Conservation (phyloP, 2,888 invertebrate species). For the Drosophila flavopinicola region DNA sequence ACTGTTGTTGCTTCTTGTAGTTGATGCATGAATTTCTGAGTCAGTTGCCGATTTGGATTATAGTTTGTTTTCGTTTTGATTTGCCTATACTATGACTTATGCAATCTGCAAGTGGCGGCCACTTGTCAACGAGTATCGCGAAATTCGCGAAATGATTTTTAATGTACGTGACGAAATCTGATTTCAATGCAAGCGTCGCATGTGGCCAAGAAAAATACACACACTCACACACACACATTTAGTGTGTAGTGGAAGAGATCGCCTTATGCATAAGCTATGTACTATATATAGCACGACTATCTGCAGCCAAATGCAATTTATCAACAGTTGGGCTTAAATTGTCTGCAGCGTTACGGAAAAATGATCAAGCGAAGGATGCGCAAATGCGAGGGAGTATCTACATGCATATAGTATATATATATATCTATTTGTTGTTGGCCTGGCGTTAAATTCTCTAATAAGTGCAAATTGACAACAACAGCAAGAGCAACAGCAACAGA, state of each 20-base stretch:
- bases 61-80: slow-evolving; percentile 3
- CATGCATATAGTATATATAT: neutral
- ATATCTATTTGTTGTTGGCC: slow-evolving; percentile 9
- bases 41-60: neutral
- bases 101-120: slow-evolving; percentile 62
- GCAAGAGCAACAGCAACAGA: slow-evolving; percentile 14
- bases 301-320: slow-evolving; percentile 75
- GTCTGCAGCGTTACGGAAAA: slow-evolving; percentile 73
- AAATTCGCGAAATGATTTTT: slow-evolving; percentile 68
- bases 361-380: slow-evolving; percentile 48
- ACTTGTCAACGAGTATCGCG: slow-evolving; percentile 49
- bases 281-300: slow-evolving; percentile 32
- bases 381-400: slow-evolving; percentile 21
- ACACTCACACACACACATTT: neutral
- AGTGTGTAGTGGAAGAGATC: slow-evolving; percentile 1
- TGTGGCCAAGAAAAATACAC: slow-evolving; percentile 41
- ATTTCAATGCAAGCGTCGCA: slow-evolving; percentile 64
- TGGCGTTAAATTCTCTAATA: slow-evolving; percentile 59
- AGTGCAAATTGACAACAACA: slow-evolving; percentile 64
- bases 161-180: slow-evolving; percentile 77
- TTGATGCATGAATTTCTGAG: slow-evolving; percentile 17
- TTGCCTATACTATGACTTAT: slow-evolving; percentile 39
- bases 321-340: slow-evolving; percentile 78
- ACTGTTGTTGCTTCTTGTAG: neutral
- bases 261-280: slow-evolving; percentile 16